Percentiles rank a stretch among this genome's conserved stretches.
Evolutionary conservation across 1,140 invertebrate genomes (phyloP).

Genomic region (Zaprionus capensis): DNA sequence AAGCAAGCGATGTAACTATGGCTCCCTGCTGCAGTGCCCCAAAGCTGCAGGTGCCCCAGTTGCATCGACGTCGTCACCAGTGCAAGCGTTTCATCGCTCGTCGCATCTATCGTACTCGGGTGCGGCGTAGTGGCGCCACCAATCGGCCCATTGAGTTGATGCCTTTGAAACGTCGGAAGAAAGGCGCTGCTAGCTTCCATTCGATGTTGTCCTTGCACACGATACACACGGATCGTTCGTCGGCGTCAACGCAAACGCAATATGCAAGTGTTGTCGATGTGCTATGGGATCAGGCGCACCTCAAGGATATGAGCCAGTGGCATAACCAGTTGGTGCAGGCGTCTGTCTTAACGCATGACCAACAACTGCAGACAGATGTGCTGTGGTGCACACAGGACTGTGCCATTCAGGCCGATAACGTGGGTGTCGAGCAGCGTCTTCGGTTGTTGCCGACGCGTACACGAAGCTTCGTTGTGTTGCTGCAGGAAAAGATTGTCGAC

Average conservation of each 20-base stretch:
- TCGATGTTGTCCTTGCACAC: conserved; percentile 51
- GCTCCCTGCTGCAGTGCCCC: not conserved
- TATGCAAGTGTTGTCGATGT: conserved; percentile 26
- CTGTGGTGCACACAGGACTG: conserved; percentile 33
- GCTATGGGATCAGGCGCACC: conserved; percentile 16
- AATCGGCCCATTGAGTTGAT: not conserved
- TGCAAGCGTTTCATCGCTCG: conserved; percentile 43
- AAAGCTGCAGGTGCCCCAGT: not conserved
- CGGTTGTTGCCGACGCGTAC: conserved; percentile 52
- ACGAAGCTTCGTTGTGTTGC: conserved; percentile 46
- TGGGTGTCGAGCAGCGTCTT: conserved; percentile 59
- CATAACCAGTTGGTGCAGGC: conserved; percentile 33
- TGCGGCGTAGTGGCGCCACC: conserved; percentile 28
- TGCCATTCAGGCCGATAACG: conserved; percentile 51
- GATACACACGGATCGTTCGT: conserved; percentile 30
- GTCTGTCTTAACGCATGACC: conserved; percentile 5
- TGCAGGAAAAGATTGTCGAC: conserved; percentile 33
- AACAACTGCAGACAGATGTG: conserved; percentile 25
- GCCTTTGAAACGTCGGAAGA: conserved; percentile 10
- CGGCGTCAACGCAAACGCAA: conserved; percentile 19
- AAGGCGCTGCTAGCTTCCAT: conserved; percentile 60
- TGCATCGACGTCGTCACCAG: conserved; percentile 22
- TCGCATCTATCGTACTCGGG: conserved; percentile 41
- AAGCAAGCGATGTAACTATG: not conserved
- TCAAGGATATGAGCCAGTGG: conserved; percentile 31